Evolutionary conservation across 2,113 vertebrate species (phyloP), one percentile per base, ranked within the genome.

Genomic region (Amazona vittata): DNA sequence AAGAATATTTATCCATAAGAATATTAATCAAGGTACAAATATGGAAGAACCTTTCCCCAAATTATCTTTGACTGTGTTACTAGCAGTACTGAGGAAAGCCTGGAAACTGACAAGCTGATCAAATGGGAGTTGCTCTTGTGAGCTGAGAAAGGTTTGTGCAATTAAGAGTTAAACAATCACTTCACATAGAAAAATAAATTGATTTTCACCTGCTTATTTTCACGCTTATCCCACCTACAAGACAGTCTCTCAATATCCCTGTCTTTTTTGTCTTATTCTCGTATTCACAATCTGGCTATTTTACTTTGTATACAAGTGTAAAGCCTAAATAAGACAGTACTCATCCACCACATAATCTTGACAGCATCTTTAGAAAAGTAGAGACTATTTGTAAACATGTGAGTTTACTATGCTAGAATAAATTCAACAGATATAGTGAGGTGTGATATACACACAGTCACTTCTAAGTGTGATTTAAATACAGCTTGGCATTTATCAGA

Each of bases 81-180:
- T n/a, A 25, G 22, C 17, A 29, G 25, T 49, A n/a, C 12, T 59
- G 31, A 91, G 29, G 29, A 90, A 80, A 24, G 62, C 16, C 33
- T n/a, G 35, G 52, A 71, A 83, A 74, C 29, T 26, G 20, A 52
- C 14, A 49, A 39, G 62, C 10, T 11, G 9, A 21, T n/a, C 9
- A 63, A 7, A 11, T 53, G 35, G 16, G 9, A 63, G 10, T 26
- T 0, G 0, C 29, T 81, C 50, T 57, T 3, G 3, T 18, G 15
- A 76, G 19, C 13, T 68, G 39, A 79, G 52, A 81, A 77, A 81
- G 1, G 1, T 57, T 83, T 43, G 6, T 28, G 41, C 9, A 20
- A 37, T 44, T 47, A 52, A 55, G 43, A 25, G 15, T 0, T 82
- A 17, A 73, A 76, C 47, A 31, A 59, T 37, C 37, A 25, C 14